Evolutionary conservation across 2,888 invertebrate species (phyloP), one percentile per base, ranked within the genome.

Genomic region (Apantesis nais): DNA sequence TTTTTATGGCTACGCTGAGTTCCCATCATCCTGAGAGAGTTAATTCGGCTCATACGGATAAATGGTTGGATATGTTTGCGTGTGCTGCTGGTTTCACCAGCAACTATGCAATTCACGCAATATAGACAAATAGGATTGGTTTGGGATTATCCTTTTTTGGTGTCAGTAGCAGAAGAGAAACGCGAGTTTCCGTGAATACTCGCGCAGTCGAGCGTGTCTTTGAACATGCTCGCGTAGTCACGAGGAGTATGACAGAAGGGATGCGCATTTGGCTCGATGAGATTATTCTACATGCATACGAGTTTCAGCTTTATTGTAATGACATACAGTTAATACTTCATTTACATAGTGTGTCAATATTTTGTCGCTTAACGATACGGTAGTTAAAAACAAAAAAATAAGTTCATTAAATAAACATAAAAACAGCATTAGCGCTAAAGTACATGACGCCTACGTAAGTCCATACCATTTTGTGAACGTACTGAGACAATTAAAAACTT

Each of bases 361-460:
- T 14, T 55, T 25, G 25, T 25, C 25, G 55, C 0, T 25, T 5
- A 58, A 58, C 58, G 14, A 29, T 29, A 8, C 29, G 29, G 25
- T 29, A 7, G 29, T 0, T 29, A 11, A 29, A 58, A 58, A 29
- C 12, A 55, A 55, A 55, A 25, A 55, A 14, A 55, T 8, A 29
- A 58, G 8, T 58, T 58, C 58, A 58, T 58, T 58, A 58, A 58
- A 58, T 29, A 12, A 29, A 29, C 58, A 58, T 58, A 58, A 58
- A 29, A 58, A 29, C 29, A 58, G 14, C 25, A 58, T 58, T 58
- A 29, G 16, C 1, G 29, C 16, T 58, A 58, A 58, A 29, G 58
- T 16, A 16, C 12, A 14, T 14, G 58, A 16, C 29, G 58, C 58
- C 29, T 16, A 29, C 7, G 16, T 58, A 7, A 16, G 16, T 58